Conservation (phyloP, 1,140 invertebrate genomes). For the Drosophila kanapiae region DNA sequence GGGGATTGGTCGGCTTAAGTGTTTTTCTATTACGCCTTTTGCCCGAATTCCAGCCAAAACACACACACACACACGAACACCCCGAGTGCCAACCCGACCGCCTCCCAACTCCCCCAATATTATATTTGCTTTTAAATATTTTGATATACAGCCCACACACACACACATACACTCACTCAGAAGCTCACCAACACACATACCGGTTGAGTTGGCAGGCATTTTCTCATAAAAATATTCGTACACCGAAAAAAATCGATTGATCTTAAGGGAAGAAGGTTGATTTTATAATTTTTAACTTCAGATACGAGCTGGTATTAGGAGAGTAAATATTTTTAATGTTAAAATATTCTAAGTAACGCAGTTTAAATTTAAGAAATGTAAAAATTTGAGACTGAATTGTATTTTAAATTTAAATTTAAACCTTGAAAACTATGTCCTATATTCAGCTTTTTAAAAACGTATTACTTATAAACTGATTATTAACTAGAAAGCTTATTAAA, state of each 20-base stretch:
- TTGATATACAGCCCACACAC: slow-evolving; percentile 78
- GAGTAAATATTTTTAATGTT: neutral
- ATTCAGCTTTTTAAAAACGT: neutral
- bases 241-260: neutral
- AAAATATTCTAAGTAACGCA: neutral
- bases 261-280: neutral
- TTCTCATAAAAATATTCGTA: slow-evolving; percentile 81
- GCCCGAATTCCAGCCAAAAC: slow-evolving; percentile 34
- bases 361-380: no score
- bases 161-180: neutral
- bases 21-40: slow-evolving; percentile 78
- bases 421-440: neutral
- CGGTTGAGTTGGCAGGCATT: slow-evolving; percentile 65
- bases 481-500: neutral
- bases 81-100: slow-evolving; percentile 24
- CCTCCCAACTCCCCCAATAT: slow-evolving; percentile 65
- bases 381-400: no score
- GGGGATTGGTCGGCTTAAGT: slow-evolving; percentile 66
- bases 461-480: no score
- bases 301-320: neutral
- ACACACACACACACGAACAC: slow-evolving; percentile 26
- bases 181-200: slow-evolving; percentile 26
- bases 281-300: neutral
- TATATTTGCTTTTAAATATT: slow-evolving; percentile 85
- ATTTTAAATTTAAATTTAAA: no score